Evolutionary conservation across 2,888 invertebrate species (phyloP).

Genomic region (Amiota mariae): DNA sequence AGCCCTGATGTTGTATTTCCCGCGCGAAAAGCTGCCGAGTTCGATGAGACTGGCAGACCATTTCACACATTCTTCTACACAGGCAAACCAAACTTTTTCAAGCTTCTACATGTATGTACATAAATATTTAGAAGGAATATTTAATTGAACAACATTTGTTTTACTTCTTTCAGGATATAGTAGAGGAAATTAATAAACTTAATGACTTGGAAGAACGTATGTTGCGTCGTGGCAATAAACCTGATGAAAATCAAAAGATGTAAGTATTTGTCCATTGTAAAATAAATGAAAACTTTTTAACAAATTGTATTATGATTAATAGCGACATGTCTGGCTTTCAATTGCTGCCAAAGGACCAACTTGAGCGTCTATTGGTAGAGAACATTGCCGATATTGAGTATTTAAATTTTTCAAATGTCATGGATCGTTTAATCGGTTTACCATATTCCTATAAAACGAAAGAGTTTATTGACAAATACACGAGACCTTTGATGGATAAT

Average conservation of each 20-base stretch:
- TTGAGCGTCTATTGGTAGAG: slow-evolving; percentile 81
- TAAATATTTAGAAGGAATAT: neutral
- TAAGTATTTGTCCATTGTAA: slow-evolving; percentile 68
- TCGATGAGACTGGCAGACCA: slow-evolving; percentile 92
- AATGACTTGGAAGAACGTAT: slow-evolving; percentile 83
- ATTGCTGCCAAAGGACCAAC: slow-evolving; percentile 80
- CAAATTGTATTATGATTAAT: too few species aligned
- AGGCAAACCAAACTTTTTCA: slow-evolving; percentile 87
- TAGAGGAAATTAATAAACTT: slow-evolving; percentile 79
- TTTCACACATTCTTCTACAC: slow-evolving; percentile 95
- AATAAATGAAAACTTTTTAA: neutral
- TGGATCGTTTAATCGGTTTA: slow-evolving; percentile 82
- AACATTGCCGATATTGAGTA: slow-evolving; percentile 81
- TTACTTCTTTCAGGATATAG: slow-evolving; percentile 77
- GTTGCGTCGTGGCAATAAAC: slow-evolving; percentile 77
- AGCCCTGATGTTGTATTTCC: slow-evolving; percentile 92
- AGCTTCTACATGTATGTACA: slow-evolving; percentile 84
- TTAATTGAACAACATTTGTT: neutral
- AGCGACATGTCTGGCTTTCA: slow-evolving; percentile 77
- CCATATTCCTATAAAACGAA: slow-evolving; percentile 82
- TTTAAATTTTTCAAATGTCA: slow-evolving; percentile 80
- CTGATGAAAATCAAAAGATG: slow-evolving; percentile 78
- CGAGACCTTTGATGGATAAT: slow-evolving; percentile 78
- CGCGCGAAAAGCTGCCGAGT: slow-evolving; percentile 88
- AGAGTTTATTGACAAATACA: slow-evolving; percentile 83